phyloP scores from a whole-genome alignment of 2,797 vertebrate genomes.

The Dendrocincla tyrannina region DNA sequence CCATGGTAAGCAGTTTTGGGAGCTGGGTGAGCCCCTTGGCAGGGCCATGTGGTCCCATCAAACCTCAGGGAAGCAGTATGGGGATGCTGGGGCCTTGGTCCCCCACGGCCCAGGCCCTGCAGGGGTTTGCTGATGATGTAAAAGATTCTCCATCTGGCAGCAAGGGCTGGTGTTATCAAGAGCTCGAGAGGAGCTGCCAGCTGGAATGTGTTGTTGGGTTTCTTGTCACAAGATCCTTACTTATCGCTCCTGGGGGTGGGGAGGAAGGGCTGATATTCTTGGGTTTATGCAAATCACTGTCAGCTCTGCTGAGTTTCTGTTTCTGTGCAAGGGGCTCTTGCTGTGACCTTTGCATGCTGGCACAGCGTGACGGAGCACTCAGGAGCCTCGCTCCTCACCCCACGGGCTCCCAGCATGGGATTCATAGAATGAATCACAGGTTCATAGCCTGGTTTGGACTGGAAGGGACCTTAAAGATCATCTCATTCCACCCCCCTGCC shows the following conservation, averaged over 20 bases:
- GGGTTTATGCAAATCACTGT: neutral
- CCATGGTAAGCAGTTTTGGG: conserved; percentile 81
- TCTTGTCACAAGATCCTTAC: conserved; percentile 37
- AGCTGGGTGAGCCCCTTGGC: neutral
- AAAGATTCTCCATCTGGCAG: conserved; percentile 44
- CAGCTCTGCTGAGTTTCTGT: neutral
- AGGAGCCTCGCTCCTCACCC: fast-evolving
- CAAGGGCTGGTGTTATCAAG: neutral
- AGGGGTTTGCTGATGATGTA: neutral
- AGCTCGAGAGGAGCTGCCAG: conserved; percentile 5
- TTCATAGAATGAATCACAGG: neutral
- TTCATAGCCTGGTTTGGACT: neutral
- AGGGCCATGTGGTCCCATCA: fast-evolving
- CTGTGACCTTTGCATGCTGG: neutral
- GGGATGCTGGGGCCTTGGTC: neutral
- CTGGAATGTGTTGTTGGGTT: conserved; percentile 34
- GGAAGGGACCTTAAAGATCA: neutral
- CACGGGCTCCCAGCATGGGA: neutral
- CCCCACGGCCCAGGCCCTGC: neutral
- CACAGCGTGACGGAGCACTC: neutral
- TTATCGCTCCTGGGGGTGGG: neutral
- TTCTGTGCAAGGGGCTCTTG: neutral
- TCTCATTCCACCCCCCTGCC: neutral
- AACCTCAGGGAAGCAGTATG: neutral
- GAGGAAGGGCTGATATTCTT: neutral